Conservation (phyloP, 2,113 vertebrate species). For the Triplophysa siluroides region DNA sequence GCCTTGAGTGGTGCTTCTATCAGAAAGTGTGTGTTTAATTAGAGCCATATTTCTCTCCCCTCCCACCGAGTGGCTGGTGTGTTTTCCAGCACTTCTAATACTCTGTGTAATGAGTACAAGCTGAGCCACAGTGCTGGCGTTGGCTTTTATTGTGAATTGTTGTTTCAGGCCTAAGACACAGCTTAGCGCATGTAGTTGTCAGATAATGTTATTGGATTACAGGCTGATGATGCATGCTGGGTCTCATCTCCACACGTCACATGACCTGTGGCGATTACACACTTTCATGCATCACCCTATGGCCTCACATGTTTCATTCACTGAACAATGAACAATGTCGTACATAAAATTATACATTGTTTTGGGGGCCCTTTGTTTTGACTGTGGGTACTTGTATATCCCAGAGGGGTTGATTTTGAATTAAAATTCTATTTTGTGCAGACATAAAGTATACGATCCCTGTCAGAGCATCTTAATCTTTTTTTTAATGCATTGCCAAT, state of each 20-base stretch:
- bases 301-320: neutral
- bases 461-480: neutral
- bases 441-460: too few species aligned
- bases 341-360: too few species aligned
- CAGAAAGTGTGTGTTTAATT: constrained; percentile 61
- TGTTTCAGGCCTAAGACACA: constrained; percentile 33
- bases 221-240: constrained; percentile 52
- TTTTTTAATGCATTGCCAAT: neutral
- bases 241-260: constrained; percentile 57
- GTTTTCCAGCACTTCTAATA: neutral
- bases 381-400: neutral
- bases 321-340: too few species aligned
- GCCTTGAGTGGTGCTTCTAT: constrained; percentile 8
- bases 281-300: constrained; percentile 9
- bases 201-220: constrained; percentile 64
- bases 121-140: constrained; percentile 26
- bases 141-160: constrained; percentile 43
- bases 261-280: constrained; percentile 56
- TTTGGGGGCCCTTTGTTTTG: too few species aligned
- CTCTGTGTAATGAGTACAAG: neutral
- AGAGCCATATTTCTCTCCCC: constrained; percentile 56
- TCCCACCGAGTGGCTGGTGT: constrained; percentile 42
- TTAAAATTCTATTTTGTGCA: too few species aligned
- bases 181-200: constrained; percentile 53
- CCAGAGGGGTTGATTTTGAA: too few species aligned